These are phyloP conservation scores for Aphelenchoides besseyi DNA, from an alignment of 1,140 invertebrate genomes.

Conservation along the genomic window DNA sequence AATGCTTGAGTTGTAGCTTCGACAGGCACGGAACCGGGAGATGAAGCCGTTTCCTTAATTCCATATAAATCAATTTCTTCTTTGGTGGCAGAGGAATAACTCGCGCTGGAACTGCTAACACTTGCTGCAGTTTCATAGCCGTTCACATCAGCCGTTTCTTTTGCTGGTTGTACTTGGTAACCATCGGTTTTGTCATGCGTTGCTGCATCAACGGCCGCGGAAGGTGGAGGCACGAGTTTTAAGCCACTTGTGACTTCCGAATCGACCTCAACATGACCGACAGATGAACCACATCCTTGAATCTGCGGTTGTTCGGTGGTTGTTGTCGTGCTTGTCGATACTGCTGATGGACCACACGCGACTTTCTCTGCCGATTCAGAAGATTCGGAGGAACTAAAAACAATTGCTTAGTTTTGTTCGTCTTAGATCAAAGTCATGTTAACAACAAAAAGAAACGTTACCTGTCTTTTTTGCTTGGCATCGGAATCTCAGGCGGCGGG, in stretches of 20 bases:
- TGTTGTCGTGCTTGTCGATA: too few relatives aligned
- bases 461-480: background rate
- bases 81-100: background rate
- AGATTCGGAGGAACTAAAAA: background rate
- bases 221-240: background rate
- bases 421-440: background rate
- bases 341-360: conserved; percentile 4
- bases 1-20: background rate
- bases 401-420: background rate
- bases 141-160: background rate
- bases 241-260: background rate
- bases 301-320: background rate
- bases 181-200: background rate
- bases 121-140: background rate
- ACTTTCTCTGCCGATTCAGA: background rate
- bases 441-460: background rate
- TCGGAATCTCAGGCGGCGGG: background rate
- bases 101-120: background rate
- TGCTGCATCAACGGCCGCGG: background rate
- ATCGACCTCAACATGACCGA: background rate
- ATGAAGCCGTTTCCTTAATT: background rate
- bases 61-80: conserved; percentile 7
- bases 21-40: background rate
- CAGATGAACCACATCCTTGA: background rate
- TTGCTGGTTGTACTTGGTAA: background rate